These are phyloP conservation scores for Gryllus longicercus DNA, from an alignment of 2,888 invertebrate species.

Conservation along the genomic window DNA sequence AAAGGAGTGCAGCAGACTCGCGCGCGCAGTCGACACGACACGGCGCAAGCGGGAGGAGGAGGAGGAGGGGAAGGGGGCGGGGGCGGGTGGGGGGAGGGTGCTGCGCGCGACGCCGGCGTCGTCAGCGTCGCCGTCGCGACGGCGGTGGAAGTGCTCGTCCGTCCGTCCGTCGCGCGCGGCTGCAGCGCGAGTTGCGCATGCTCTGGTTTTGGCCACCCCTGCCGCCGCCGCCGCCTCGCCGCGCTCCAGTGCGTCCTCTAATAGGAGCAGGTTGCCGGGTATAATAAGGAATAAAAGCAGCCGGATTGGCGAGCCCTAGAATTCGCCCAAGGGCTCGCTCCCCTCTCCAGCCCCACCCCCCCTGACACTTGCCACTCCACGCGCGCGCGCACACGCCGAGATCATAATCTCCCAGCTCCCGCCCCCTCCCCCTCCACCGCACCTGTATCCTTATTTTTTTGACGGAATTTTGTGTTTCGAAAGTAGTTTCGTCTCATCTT, in stretches of 20 bases:
- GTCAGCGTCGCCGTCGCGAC: background rate
- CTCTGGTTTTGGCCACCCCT: background rate
- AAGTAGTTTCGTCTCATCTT: too few relatives aligned
- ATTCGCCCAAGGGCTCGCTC: background rate
- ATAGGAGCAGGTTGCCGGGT: background rate
- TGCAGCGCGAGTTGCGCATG: too few relatives aligned
- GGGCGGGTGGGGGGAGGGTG: background rate
- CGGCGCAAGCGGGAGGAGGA: too few relatives aligned
- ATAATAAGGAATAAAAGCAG: slow-evolving; percentile 7
- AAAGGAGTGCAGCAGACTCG: background rate
- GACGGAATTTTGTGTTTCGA: too few relatives aligned
- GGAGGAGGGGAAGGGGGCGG: background rate
- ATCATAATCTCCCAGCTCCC: too few relatives aligned
- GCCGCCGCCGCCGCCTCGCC: background rate
- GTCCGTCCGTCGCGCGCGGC: background rate
- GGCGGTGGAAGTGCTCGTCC: background rate
- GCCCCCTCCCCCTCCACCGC: too few relatives aligned
- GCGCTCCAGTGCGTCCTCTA: background rate
- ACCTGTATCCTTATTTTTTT: too few relatives aligned
- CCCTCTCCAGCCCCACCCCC: too few relatives aligned
- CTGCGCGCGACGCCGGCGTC: background rate
- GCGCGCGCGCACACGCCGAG: too few relatives aligned
- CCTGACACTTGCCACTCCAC: too few relatives aligned
- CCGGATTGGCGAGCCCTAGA: background rate
- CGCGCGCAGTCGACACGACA: background rate